These are phyloP conservation scores for Phania funesta DNA, from an alignment of 2,888 invertebrate species.

Conservation along the genomic window DNA sequence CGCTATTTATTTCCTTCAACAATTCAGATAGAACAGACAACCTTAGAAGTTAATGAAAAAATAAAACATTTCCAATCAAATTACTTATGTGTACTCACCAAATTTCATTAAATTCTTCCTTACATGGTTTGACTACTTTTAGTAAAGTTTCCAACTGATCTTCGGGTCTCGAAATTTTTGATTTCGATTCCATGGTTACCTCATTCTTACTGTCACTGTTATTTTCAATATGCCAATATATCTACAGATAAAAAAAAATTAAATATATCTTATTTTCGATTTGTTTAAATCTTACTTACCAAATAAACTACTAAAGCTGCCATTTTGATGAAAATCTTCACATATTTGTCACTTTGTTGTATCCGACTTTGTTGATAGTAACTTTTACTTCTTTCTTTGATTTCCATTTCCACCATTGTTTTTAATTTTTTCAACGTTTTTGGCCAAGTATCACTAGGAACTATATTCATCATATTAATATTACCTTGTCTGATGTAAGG, in stretches of 20 bases:
- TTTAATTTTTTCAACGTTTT: conserved; percentile 73
- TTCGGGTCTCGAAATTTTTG: conserved; percentile 70
- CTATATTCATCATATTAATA: conserved; percentile 71
- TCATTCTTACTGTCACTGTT: conserved; percentile 7
- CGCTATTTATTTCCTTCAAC: conserved; percentile 69
- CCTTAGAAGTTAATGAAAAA: conserved; percentile 66
- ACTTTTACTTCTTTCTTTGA: conserved; percentile 70
- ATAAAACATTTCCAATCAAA: neutral
- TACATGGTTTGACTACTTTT: conserved; percentile 67
- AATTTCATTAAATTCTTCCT: conserved; percentile 72
- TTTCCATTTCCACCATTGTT: conserved; percentile 75
- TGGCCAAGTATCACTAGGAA: conserved; percentile 71
- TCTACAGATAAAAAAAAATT: conserved; percentile 61
- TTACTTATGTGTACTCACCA: conserved; percentile 71
- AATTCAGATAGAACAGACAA: conserved; percentile 75
- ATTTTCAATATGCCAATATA: conserved; percentile 72
- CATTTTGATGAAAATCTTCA: conserved; percentile 73
- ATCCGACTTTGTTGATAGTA: conserved; percentile 69
- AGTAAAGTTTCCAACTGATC: conserved; percentile 73
- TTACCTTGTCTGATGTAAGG: conserved; percentile 73
- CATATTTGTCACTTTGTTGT: conserved; percentile 69
- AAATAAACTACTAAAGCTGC: conserved; percentile 73
- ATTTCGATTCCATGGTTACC: conserved; percentile 55
- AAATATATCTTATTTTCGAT: neutral
- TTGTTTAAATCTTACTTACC: conserved; percentile 67